phyloP scores from a whole-genome alignment of 92 coral and sea anemone species.

The Porites rus region DNA sequence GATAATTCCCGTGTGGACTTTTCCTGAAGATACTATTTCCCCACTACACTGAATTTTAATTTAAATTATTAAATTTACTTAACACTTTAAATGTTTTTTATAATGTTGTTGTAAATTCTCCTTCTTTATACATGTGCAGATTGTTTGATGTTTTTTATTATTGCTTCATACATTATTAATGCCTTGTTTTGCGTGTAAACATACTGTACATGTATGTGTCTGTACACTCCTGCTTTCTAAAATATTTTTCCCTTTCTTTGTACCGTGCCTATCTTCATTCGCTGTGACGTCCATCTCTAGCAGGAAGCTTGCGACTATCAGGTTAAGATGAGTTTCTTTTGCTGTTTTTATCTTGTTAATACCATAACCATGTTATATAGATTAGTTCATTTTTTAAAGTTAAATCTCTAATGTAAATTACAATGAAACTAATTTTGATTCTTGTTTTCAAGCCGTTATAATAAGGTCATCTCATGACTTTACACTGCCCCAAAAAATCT shows the following conservation, averaged over 20 bases:
- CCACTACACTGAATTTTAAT: not conserved
- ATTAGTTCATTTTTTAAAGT: not conserved
- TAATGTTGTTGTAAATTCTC: conserved; percentile 4
- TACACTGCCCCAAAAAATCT: not conserved
- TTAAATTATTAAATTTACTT: not conserved
- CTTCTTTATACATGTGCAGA: conserved; percentile 5
- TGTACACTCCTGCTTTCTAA: conserved; percentile 52
- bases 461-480: not conserved
- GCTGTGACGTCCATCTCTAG: conserved; percentile 46
- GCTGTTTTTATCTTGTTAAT: conserved; percentile 39
- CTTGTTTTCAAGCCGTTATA: not conserved
- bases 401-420: conserved; percentile 21
- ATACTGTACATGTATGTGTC: not conserved
- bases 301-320: conserved; percentile 91
- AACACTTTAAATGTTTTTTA: not conserved
- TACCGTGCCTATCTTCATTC: conserved; percentile 43
- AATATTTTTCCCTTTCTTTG: conserved; percentile 65
- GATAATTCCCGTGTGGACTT: not conserved
- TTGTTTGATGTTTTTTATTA: conserved; percentile 21
- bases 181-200: conserved; percentile 9
- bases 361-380: conserved; percentile 1
- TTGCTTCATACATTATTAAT: conserved; percentile 42
- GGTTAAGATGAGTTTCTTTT: conserved; percentile 76
- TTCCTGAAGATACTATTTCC: not conserved
- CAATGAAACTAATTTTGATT: conserved; percentile 8